A percentile compares a stretch with the other conserved stretches of the same genome.
Conservation (phyloP, 1,140 invertebrate species). For the Zaprionus camerounensis region DNA sequence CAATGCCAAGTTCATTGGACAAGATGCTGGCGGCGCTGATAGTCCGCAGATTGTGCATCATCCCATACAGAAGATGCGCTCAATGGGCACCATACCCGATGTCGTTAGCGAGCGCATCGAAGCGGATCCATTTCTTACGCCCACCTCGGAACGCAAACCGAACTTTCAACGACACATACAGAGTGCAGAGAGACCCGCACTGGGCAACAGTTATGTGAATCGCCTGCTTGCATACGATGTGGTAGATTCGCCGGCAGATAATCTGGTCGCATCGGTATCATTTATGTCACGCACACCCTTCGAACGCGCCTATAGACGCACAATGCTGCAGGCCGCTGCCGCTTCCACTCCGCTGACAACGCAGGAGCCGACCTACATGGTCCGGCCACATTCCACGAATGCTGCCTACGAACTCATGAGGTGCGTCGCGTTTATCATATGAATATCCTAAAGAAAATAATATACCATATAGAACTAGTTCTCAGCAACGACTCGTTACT, state of each 20-base stretch:
- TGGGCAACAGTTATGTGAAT: conserved; percentile 55
- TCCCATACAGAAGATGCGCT: conserved; percentile 83
- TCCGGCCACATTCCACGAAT: conserved; percentile 79
- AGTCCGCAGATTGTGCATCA: conserved; percentile 61
- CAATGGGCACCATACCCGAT: conserved; percentile 83
- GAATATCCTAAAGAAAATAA: neutral
- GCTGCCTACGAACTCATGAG: conserved; percentile 82
- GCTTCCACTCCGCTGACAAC: conserved; percentile 55
- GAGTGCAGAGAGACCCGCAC: conserved; percentile 64
- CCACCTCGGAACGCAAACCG: conserved; percentile 66
- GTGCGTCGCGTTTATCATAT: conserved; percentile 74
- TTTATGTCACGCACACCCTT: conserved; percentile 81
- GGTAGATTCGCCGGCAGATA: conserved; percentile 65
- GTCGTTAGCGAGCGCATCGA: conserved; percentile 72
- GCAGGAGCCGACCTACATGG: conserved; percentile 55
- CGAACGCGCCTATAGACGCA: conserved; percentile 78
- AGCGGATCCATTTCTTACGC: conserved; percentile 80
- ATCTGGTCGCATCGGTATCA: conserved; percentile 39
- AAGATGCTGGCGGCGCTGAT: conserved; percentile 58
- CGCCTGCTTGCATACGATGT: conserved; percentile 71
- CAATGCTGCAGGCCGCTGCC: conserved; percentile 49
- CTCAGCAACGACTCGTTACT: conserved; percentile 17
- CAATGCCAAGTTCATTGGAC: conserved; percentile 83
- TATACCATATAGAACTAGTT: conserved; percentile 6
- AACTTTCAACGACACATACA: conserved; percentile 67